Evolutionary conservation across 1,140 invertebrate species (phyloP).

Genomic region (Anastrepha obliqua): DNA sequence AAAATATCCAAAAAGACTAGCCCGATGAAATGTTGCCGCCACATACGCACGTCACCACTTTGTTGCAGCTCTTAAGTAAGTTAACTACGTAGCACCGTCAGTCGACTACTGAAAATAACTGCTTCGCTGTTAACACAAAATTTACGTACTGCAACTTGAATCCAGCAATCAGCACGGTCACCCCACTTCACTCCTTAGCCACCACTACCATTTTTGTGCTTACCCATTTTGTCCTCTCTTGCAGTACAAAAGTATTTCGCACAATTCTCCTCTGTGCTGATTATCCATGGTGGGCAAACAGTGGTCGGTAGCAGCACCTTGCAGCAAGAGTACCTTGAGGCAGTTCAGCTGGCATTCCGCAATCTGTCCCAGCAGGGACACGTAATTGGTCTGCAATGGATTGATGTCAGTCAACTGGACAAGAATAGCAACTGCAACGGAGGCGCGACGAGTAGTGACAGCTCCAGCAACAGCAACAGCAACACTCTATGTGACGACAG

Average conservation of each 20-base stretch:
- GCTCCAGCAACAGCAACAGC: neutral
- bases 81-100: neutral
- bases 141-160: conserved; percentile 22
- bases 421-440: neutral
- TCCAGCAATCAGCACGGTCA: neutral
- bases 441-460: neutral
- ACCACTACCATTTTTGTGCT: neutral
- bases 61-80: conserved; percentile 56
- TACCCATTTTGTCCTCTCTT: conserved; percentile 2
- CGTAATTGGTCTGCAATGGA: conserved; percentile 65
- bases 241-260: conserved; percentile 61
- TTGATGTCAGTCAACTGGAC: conserved; percentile 62
- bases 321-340: conserved; percentile 63
- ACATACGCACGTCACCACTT: conserved; percentile 41
- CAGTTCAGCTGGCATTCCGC: conserved; percentile 59
- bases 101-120: conserved; percentile 30
- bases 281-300: conserved; percentile 62
- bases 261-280: conserved; percentile 63
- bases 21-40: neutral
- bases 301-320: conserved; percentile 32
- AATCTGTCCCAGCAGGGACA: conserved; percentile 57
- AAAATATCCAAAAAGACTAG: neutral
- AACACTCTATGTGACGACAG: conserved; percentile 21
- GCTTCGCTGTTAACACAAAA: conserved; percentile 9
- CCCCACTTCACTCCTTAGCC: neutral